Percentiles rank a stretch among this genome's conserved stretches.
Conservation (phyloP, 2,888 invertebrate species). For the Xanthia icteritia region DNA sequence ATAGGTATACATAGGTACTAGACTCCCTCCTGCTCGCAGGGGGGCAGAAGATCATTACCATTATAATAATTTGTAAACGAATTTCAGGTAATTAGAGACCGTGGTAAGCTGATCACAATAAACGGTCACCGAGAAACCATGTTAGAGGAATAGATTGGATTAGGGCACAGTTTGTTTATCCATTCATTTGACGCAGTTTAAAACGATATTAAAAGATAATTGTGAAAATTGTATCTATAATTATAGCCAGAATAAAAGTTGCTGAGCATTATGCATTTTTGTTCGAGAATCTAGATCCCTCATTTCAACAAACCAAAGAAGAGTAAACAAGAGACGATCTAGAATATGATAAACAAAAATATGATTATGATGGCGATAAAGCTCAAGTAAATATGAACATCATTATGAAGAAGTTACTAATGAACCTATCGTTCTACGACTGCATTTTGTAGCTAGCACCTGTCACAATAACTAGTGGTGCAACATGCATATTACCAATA, state of each 20-base stretch:
- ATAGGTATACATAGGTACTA: not conserved
- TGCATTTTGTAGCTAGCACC: constrained; percentile 9
- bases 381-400: not conserved
- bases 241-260: not conserved
- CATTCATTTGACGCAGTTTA: not conserved
- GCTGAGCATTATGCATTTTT: not conserved
- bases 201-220: not conserved
- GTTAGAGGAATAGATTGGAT: not conserved
- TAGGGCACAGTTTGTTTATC: not conserved
- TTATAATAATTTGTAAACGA: not conserved
- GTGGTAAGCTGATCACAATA: constrained; percentile 6
- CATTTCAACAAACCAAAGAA: not conserved
- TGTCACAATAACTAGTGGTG: constrained; percentile 4
- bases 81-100: not conserved
- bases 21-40: not conserved
- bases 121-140: not conserved
- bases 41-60: not conserved
- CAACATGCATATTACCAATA: constrained; percentile 5
- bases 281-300: not conserved
- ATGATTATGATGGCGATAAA: not conserved
- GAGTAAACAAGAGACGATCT: not conserved
- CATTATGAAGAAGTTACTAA: not conserved
- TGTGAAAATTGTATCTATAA: no score
- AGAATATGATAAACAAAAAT: not conserved
- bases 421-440: not conserved